Base-by-base conservation (phyloP, 2,797 vertebrate genomes). In the Borostomias antarcticus region DNA sequence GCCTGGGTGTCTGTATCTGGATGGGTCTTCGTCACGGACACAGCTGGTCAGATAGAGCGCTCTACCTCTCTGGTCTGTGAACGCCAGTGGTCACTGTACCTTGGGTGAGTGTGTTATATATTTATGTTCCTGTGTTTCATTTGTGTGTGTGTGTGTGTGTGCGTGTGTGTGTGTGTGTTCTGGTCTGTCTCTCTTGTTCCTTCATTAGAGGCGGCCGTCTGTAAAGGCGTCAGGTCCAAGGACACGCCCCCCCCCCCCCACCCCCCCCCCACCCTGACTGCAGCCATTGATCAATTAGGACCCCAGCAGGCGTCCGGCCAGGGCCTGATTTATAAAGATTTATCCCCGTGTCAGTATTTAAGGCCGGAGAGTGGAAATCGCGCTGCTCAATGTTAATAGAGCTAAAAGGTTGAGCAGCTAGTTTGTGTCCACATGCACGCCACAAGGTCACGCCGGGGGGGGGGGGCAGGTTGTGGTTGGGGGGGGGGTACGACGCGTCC, bases 321-420 rank as follows among this genome's bases (percentile, higher is more conserved):
- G 66, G 72, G 69, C 74, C 83, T 86, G 84, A 86, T 84, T 86
- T 86, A 86, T 84, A 86, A 86, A 84, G 84, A 86, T 84, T 83
- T 86, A 86, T 84, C 82, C 80, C 69, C 78, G 84, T 83, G 81
- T 86, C 84, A 84, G 84, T 86, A 86, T 83, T 84, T 82, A 86
- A 84, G 64, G 71, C 68, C 67, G 73, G 82, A 84, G 77, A 74
- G 67, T 74, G 76, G 76, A 83, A 84, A 82, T 80, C 68, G 79
- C 73, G 37, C 73, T 72, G 79, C 76, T 82, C 79, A 81, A 82
- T 81, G 74, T 82, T 83, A 86, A 84, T 83, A 83, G 76, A 86
- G 74, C 74, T 77, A 74, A 64, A 43, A 52, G 51, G 70, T 64
- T 76, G 77, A 77, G 65, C n/a, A n/a, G 70, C 68, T 66, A 65